Conservation (phyloP, 2,113 vertebrate species). For the Crotalus helleri region DNA sequence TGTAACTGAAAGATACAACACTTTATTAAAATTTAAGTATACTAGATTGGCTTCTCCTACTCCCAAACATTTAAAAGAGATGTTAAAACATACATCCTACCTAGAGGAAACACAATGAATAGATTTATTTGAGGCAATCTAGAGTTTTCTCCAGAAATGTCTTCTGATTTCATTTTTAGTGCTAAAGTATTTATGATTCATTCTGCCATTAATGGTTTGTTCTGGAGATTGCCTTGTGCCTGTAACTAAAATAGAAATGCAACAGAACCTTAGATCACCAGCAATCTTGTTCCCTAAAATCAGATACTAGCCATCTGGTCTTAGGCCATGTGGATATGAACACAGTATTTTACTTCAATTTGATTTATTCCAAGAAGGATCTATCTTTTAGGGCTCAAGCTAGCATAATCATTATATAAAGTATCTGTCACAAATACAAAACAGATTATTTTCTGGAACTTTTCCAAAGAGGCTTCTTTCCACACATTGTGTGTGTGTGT, state of each 20-base stretch:
- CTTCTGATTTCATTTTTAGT: neutral
- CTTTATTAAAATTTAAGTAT: slow-evolving; percentile 8
- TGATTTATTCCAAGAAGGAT: neutral
- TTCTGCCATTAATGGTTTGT: neutral
- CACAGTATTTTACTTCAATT: neutral
- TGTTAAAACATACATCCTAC: neutral
- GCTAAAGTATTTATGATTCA: neutral
- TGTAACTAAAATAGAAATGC: slow-evolving; percentile 1
- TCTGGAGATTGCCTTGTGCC: neutral
- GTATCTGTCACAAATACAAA: neutral
- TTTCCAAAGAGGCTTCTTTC: neutral
- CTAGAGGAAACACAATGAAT: neutral
- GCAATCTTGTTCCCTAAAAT: neutral
- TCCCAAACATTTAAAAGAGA: neutral
- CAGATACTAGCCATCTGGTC: neutral
- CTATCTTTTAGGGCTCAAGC: neutral
- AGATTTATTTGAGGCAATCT: neutral
- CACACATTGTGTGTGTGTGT: neutral
- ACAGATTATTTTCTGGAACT: neutral
- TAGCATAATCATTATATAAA: neutral
- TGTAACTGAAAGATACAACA: neutral
- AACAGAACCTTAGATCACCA: neutral
- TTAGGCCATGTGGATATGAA: neutral
- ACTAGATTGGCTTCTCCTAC: neutral
- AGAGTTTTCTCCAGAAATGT: neutral